Evolutionary conservation across 2,888 invertebrate genomes (phyloP), one percentile per base, ranked within the genome.

Genomic region (Falcaria lacertinaria): DNA sequence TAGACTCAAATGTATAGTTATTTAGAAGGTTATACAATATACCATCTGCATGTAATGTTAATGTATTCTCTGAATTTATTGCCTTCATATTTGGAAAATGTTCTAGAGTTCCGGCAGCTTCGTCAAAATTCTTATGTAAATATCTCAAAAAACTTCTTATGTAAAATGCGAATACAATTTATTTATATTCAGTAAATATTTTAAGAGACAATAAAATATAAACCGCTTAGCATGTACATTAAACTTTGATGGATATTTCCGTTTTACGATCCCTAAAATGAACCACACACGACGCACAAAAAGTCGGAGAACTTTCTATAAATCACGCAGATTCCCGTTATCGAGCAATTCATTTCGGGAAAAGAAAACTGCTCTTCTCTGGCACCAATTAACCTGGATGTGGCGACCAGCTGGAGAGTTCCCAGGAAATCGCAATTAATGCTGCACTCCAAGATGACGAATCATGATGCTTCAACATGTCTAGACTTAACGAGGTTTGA

Each of bases 311-410:
- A 11, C 14, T 22, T 25, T 39, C 50, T 39, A 58, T 57, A 55
- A 54, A 55, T 54, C 52, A 53, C 22, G 22, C 15, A 15, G 43
- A 25, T 33, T 33, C 45, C 42, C 33, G 36, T 46, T 46, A 47
- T 36, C 39, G 42, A 33, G 28, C 47, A 52, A 50, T 45, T 39
- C 49, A 45, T 54, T 59, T 54, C 43, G 54, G 54, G 42, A 52
- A 56, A 63, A 56, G 64, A 64, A 60, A 55, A 49, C 47, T 42
- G 35, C 7, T 14, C 33, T 13, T 19, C 32, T 33, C 45, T 33
- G 47, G 34, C 55, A 54, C 50, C 64, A 61, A 68, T 73, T 69
- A 72, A 67, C 69, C 68, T 57, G 50, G 54, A 48, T 60, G 41
- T 50, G 39, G 41, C 48, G 45, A 47, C 56, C 62, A 59, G 60